Percentiles rank a stretch among this genome's conserved stretches.
Conservation (phyloP, 2,797 vertebrate genomes). For the Oophaga sylvatica region DNA sequence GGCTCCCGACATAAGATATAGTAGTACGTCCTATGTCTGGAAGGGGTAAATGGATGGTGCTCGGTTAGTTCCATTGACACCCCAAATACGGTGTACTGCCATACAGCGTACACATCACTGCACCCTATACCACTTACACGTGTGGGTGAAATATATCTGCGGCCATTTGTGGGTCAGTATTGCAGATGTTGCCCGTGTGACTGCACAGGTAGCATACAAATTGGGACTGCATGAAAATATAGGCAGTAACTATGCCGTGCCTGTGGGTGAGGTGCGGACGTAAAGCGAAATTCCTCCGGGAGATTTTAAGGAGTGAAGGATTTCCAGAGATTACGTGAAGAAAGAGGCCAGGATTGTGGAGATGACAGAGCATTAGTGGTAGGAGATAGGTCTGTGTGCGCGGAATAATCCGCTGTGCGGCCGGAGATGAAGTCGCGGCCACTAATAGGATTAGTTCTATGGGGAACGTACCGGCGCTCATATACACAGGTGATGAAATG, state of each 20-base stretch:
- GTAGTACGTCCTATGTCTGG: no score
- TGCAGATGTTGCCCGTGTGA: no score
- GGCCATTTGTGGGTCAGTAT: no score
- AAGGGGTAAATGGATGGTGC: no score
- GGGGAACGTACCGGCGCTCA: background rate
- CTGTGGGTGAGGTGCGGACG: background rate
- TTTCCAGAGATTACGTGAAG: slow-evolving; percentile 29
- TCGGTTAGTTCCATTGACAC: no score
- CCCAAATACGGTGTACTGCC: no score
- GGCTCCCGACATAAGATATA: no score
- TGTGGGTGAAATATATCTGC: no score
- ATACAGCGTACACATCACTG: no score
- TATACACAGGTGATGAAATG: slow-evolving; percentile 14
- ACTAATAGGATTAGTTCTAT: slow-evolving; percentile 34
- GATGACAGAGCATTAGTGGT: slow-evolving; percentile 20
- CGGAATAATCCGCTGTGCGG: background rate
- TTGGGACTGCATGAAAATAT: no score
- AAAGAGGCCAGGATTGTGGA: background rate
- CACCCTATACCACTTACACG: no score
- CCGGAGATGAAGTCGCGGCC: slow-evolving; percentile 14
- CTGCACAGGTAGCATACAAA: no score
- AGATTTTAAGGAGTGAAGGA: slow-evolving; percentile 11
- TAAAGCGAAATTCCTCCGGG: background rate
- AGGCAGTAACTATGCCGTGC: background rate
- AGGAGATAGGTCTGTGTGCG: background rate